Evolutionary conservation across 1,140 invertebrate genomes (phyloP).

Genomic region (Bombus difficillimus): DNA sequence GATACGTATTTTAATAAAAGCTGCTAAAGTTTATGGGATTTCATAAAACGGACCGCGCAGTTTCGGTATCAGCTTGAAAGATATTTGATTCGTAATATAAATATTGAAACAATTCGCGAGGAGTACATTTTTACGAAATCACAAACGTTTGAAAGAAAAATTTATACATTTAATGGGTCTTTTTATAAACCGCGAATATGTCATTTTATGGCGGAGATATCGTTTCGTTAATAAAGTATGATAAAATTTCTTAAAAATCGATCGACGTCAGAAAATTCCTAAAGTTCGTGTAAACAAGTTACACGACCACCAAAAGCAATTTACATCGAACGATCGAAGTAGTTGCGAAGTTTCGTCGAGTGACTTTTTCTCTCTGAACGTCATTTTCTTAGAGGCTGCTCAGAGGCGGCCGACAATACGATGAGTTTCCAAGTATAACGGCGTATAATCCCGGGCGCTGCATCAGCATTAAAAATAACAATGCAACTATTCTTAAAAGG

Average conservation of each 20-base stretch:
- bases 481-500: not conserved
- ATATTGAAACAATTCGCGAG: not conserved
- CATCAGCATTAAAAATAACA: not conserved
- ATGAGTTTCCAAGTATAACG: not conserved
- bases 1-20: conserved; percentile 36
- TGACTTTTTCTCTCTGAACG: not conserved
- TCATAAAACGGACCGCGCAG: not conserved
- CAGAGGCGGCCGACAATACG: not conserved
- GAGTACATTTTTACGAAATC: no score
- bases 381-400: not conserved
- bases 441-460: not conserved
- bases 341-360: not conserved
- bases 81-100: not conserved
- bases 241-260: not conserved
- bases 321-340: not conserved
- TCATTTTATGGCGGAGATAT: not conserved
- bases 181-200: not conserved
- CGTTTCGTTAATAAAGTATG: not conserved
- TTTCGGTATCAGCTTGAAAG: not conserved
- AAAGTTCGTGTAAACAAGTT: not conserved
- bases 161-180: not conserved
- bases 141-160: not conserved
- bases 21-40: not conserved
- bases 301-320: not conserved
- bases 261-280: not conserved